Evolutionary conservation across 2,888 invertebrate genomes (phyloP).

Genomic region (Mongoloraphidia duomilia): DNA sequence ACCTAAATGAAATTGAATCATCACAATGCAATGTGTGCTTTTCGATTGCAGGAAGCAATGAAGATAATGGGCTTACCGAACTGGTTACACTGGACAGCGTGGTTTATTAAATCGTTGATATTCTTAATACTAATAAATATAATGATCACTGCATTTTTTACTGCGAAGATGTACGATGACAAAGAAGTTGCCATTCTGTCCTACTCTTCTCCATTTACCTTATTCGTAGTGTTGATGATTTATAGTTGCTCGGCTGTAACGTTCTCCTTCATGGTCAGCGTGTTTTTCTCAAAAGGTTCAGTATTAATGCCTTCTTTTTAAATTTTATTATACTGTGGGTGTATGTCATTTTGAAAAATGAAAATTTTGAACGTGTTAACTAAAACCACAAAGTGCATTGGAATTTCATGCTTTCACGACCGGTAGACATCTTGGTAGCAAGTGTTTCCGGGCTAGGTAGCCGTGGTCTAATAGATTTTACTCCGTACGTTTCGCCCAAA

Average conservation of each 20-base stretch:
- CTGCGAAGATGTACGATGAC: conserved; percentile 24
- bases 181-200: conserved; percentile 48
- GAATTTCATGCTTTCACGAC: too few species aligned
- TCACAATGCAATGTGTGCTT: not conserved
- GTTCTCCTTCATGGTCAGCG: conserved; percentile 66
- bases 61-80: conserved; percentile 77
- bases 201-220: conserved; percentile 45
- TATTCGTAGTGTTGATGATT: conserved; percentile 54
- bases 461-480: too few species aligned
- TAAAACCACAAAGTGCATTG: too few species aligned
- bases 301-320: conserved; percentile 1
- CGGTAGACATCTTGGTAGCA: too few species aligned
- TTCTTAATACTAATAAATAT: not conserved
- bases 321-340: too few species aligned
- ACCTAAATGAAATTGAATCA: too few species aligned
- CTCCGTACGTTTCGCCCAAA: too few species aligned
- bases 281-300: conserved; percentile 64
- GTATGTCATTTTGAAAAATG: not conserved
- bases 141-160: not conserved
- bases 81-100: conserved; percentile 74
- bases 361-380: too few species aligned
- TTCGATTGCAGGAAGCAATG: conserved; percentile 58
- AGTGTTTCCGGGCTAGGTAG: too few species aligned
- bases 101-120: conserved; percentile 53
- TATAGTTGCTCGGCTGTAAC: conserved; percentile 57